phyloP scores from a whole-genome alignment of 2,113 vertebrate genomes.

The Neolamprologus toae region DNA sequence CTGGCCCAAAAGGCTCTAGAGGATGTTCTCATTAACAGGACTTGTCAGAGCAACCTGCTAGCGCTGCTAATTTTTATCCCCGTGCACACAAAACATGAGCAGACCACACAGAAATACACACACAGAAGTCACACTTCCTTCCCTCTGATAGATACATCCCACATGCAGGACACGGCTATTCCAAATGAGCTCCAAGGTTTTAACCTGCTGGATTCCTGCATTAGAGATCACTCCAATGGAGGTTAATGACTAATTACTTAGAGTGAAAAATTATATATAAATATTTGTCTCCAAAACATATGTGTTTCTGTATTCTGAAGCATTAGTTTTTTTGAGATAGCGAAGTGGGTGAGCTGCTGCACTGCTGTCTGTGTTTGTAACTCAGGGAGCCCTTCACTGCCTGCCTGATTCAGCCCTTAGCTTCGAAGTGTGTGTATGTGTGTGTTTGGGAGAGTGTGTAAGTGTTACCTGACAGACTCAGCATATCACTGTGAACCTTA shows the following conservation, averaged over 20 bases:
- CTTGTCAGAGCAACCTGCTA: constrained; percentile 82
- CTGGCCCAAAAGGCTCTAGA: constrained; percentile 55
- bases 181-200: not conserved
- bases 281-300: constrained; percentile 17
- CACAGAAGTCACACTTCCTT: not conserved
- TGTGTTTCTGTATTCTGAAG: constrained; percentile 17
- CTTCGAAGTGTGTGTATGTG: not conserved
- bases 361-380: constrained; percentile 22
- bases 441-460: not conserved
- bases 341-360: not conserved
- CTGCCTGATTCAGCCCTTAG: constrained; percentile 19
- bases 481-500: constrained; percentile 27
- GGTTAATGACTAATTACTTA: not conserved
- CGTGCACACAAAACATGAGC: constrained; percentile 9
- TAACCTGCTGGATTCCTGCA: constrained; percentile 21
- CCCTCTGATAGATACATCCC: not conserved
- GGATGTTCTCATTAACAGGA: constrained; percentile 82
- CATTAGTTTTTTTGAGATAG: not conserved
- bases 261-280: constrained; percentile 15
- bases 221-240: constrained; percentile 45
- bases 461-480: constrained; percentile 15
- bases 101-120: not conserved
- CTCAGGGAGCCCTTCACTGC: constrained; percentile 25
- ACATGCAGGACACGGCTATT: not conserved
- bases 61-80: constrained; percentile 74